Percentiles rank a stretch among this genome's conserved stretches.
Evolutionary conservation across 92 coral and sea anemone genomes (phyloP).

Genomic region (Blastomussa wellsi): DNA sequence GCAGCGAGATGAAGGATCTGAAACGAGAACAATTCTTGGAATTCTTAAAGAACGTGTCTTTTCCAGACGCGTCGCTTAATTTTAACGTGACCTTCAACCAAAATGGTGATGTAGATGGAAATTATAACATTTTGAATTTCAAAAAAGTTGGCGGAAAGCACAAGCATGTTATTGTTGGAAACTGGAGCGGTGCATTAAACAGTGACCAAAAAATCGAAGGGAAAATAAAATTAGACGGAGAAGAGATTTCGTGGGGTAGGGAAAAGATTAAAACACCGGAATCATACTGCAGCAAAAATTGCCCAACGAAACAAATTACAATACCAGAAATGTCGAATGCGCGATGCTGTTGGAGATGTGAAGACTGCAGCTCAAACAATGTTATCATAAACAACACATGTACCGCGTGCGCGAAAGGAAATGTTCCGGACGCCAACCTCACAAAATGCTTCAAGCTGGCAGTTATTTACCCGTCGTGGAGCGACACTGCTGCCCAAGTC

Average conservation of each 20-base stretch:
- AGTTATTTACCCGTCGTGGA: constrained; percentile 58
- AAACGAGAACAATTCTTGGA: constrained; percentile 62
- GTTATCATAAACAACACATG: constrained; percentile 83
- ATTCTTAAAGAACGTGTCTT: constrained; percentile 77
- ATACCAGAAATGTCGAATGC: constrained; percentile 61
- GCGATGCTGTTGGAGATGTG: constrained; percentile 88
- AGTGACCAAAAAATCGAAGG: constrained; percentile 43
- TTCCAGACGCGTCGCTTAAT: constrained; percentile 73
- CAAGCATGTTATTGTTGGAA: constrained; percentile 69
- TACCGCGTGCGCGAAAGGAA: constrained; percentile 67
- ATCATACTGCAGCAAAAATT: constrained; percentile 71
- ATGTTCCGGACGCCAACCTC: constrained; percentile 65
- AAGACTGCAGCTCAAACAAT: constrained; percentile 52
- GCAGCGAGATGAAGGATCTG: constrained; percentile 58
- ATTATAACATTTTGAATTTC: constrained; percentile 82
- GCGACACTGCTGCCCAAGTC: constrained; percentile 38
- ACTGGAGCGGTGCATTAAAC: constrained; percentile 68
- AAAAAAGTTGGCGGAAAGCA: constrained; percentile 40
- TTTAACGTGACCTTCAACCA: constrained; percentile 69
- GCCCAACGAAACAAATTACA: constrained; percentile 57
- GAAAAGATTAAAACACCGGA: constrained; percentile 46
- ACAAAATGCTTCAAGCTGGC: constrained; percentile 65
- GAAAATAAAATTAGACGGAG: constrained; percentile 34
- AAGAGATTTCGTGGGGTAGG: constrained; percentile 65
- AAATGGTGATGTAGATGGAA: constrained; percentile 84